Evolutionary conservation across 2,888 invertebrate species (phyloP).

Genomic region (Pteria penguin): DNA sequence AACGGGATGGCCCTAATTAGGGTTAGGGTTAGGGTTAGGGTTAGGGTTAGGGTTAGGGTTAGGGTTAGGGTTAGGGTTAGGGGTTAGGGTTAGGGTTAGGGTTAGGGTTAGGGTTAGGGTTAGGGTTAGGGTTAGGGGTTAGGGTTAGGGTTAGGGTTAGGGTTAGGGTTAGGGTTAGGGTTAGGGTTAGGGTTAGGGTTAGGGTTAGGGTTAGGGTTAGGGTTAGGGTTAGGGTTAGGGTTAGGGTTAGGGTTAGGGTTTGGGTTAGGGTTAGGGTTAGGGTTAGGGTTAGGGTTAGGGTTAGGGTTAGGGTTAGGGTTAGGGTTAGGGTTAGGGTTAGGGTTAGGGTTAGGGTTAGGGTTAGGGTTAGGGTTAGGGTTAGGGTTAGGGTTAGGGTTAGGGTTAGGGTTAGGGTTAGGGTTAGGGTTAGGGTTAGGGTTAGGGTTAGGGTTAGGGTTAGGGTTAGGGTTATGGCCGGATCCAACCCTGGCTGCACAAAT

Average conservation of each 20-base stretch:
- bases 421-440: constrained; percentile 47
- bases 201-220: constrained; percentile 32
- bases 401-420: constrained; percentile 50
- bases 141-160: no score
- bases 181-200: constrained; percentile 30
- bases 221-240: constrained; percentile 40
- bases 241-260: constrained; percentile 47
- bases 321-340: constrained; percentile 53
- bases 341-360: constrained; percentile 52
- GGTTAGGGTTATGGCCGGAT: no score
- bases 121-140: no score
- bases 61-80: no score
- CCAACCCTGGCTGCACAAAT: no score
- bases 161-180: constrained; percentile 37
- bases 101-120: constrained; percentile 39
- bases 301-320: constrained; percentile 50
- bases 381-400: constrained; percentile 26
- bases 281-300: constrained; percentile 24
- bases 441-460: constrained; percentile 45
- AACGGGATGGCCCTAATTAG: neutral
- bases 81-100: constrained; percentile 31
- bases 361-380: constrained; percentile 47
- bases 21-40: neutral
- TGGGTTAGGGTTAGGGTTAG: constrained; percentile 38
- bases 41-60: constrained; percentile 9